A percentile compares a stretch with the other conserved stretches of the same genome.
These are phyloP conservation scores for Chelonia mydas DNA, from an alignment of 2,797 vertebrate species.

Conservation along the genomic window DNA sequence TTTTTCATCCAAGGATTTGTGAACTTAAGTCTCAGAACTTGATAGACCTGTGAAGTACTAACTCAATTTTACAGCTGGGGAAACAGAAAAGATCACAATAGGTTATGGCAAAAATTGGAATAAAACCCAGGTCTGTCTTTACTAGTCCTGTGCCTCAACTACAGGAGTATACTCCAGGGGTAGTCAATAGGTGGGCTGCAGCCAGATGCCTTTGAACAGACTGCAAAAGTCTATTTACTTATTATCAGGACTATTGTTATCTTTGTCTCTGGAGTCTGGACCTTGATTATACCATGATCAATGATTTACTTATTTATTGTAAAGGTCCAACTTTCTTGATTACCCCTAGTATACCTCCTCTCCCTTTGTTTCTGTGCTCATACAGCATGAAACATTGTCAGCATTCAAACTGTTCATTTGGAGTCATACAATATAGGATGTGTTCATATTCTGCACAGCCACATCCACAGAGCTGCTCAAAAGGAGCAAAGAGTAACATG, in stretches of 20 bases:
- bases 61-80: not conserved
- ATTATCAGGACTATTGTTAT: too few species aligned
- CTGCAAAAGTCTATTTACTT: too few species aligned
- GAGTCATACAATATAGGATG: not conserved
- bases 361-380: not conserved
- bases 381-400: not conserved
- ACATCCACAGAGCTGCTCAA: not conserved
- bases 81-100: not conserved
- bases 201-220: too few species aligned
- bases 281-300: too few species aligned
- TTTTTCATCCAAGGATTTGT: not conserved
- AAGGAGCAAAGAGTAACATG: not conserved
- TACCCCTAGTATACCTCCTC: too few species aligned
- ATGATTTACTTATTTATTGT: too few species aligned
- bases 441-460: not conserved
- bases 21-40: not conserved
- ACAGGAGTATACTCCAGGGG: not conserved
- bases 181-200: too few species aligned
- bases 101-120: not conserved
- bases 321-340: too few species aligned
- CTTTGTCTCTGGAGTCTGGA: too few species aligned
- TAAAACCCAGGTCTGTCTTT: not conserved
- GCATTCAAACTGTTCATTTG: fast-evolving
- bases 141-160: not conserved
- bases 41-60: not conserved